phyloP scores from a whole-genome alignment of 1,140 invertebrate genomes.

The Nilaparvata lugens region DNA sequence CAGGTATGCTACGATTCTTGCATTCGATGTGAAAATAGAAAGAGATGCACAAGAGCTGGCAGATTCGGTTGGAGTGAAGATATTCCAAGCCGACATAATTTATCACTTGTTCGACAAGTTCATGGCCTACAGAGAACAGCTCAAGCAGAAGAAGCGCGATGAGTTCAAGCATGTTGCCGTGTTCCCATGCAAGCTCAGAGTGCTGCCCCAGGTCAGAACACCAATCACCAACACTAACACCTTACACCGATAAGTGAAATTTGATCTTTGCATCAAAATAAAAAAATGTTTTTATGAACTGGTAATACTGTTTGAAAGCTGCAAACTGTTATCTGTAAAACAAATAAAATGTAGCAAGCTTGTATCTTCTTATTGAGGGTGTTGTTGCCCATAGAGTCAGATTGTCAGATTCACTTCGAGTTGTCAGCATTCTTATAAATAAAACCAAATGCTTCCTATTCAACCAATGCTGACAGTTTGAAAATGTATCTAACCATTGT shows the following conservation, averaged over 20 bases:
- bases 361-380: too few species aligned
- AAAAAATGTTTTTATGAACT: neutral
- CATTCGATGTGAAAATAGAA: slow-evolving; percentile 98
- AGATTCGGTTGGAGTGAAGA: slow-evolving; percentile 86
- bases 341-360: too few species aligned
- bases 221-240: too few species aligned
- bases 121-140: slow-evolving; percentile 85
- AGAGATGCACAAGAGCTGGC: slow-evolving; percentile 95
- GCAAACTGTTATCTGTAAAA: too few species aligned
- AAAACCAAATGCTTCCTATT: too few species aligned
- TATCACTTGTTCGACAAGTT: slow-evolving; percentile 99
- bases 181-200: slow-evolving; percentile 91
- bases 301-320: neutral
- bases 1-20: slow-evolving; percentile 93
- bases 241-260: neutral
- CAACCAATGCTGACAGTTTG: too few species aligned
- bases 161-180: slow-evolving; percentile 95
- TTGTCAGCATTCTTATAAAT: too few species aligned
- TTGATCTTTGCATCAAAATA: neutral
- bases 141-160: slow-evolving; percentile 87
- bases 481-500: too few species aligned
- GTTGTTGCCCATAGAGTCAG: too few species aligned
- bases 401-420: too few species aligned
- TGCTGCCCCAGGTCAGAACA: slow-evolving; percentile 66
- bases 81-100: slow-evolving; percentile 99